Conservation (phyloP, 2,888 invertebrate genomes). For the Polydrusus cervinus region DNA sequence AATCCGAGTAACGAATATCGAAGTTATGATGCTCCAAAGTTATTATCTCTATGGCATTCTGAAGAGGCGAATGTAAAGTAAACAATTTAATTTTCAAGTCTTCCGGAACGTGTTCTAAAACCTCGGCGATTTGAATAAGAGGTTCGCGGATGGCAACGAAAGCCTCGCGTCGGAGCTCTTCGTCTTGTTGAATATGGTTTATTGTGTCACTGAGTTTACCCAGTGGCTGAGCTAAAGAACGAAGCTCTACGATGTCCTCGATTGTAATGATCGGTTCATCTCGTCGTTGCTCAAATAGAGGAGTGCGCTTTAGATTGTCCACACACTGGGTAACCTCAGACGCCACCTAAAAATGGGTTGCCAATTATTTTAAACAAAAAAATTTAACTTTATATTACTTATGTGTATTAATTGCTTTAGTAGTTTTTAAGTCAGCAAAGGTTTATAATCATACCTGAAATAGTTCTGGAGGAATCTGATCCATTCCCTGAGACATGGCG, state of each 20-base stretch:
- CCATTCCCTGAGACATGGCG: conserved; percentile 60
- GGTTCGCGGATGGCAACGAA: conserved; percentile 61
- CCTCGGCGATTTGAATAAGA: conserved; percentile 63
- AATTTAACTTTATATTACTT: not conserved
- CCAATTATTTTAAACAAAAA: not conserved
- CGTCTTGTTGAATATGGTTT: conserved; percentile 60
- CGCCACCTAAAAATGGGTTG: conserved; percentile 57
- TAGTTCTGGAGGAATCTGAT: conserved; percentile 62
- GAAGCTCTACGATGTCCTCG: conserved; percentile 64
- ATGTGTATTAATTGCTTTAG: too few species aligned
- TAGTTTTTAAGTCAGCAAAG: not conserved
- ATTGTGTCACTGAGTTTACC: conserved; percentile 63
- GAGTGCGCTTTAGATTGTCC: conserved; percentile 63
- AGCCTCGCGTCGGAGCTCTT: conserved; percentile 59
- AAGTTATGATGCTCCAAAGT: conserved; percentile 64
- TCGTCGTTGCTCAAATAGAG: conserved; percentile 58
- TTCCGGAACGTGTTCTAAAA: conserved; percentile 62
- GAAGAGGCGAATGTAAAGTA: conserved; percentile 61
- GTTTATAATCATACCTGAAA: conserved; percentile 54
- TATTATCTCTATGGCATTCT: conserved; percentile 66
- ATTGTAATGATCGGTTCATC: conserved; percentile 59
- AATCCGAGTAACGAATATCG: conserved; percentile 60
- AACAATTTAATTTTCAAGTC: conserved; percentile 60
- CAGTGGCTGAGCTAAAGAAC: conserved; percentile 60
- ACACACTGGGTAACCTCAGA: conserved; percentile 65